Evolutionary conservation across 2,113 vertebrate genomes (phyloP).

Genomic region (Perca flavescens): DNA sequence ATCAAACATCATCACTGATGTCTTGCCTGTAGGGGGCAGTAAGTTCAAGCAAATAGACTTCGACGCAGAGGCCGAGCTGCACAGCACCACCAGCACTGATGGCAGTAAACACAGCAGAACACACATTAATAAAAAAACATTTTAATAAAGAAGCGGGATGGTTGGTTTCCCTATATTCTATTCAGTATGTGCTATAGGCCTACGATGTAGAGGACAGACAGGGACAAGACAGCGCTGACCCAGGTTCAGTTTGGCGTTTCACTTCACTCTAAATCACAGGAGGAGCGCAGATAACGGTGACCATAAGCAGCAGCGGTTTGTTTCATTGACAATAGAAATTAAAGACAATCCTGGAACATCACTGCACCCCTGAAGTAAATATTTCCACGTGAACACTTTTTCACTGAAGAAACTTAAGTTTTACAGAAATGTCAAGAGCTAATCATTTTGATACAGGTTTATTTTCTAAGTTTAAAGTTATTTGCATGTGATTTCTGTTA

Average conservation of each 20-base stretch:
- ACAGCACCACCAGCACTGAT: background rate
- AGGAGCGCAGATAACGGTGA: conserved; percentile 25
- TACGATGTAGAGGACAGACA: conserved; percentile 46
- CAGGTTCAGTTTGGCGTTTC: conserved; percentile 24
- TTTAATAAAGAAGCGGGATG: conserved; percentile 71
- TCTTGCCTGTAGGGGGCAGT: conserved; percentile 37
- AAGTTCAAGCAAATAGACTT: background rate
- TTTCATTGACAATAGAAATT: conserved; percentile 2
- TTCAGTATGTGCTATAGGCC: conserved; percentile 57
- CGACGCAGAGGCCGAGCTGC: background rate
- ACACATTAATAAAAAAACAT: conserved; percentile 26
- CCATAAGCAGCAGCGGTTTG: conserved; percentile 44
- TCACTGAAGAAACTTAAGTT: background rate
- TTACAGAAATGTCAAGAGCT: background rate
- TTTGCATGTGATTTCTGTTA: too few relatives aligned
- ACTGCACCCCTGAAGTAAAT: background rate
- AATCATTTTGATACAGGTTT: background rate
- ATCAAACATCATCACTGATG: background rate
- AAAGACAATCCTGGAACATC: background rate
- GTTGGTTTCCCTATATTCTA: conserved; percentile 42
- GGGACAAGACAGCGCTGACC: conserved; percentile 27
- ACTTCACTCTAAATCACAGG: background rate
- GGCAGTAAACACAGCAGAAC: background rate
- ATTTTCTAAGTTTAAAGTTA: background rate
- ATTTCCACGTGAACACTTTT: background rate